A percentile compares a stretch with the other conserved stretches of the same genome.
Conservation (phyloP, 2,113 vertebrate species). For the Stictonetta naevosa region DNA sequence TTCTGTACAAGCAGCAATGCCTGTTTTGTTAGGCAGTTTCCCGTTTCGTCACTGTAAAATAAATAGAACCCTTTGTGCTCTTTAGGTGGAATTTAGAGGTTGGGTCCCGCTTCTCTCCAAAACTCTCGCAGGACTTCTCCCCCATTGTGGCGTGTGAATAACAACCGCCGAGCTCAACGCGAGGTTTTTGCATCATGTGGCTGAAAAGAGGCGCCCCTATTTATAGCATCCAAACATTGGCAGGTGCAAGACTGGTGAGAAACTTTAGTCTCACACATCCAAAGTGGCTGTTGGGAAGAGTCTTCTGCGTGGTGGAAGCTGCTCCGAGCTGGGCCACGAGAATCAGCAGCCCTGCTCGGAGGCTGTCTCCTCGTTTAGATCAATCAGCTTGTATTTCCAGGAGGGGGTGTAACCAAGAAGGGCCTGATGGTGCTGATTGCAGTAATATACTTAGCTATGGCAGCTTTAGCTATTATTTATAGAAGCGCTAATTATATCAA, state of each 20-base stretch:
- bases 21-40: conserved; percentile 11
- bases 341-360: conserved; percentile 39
- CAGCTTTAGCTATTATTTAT: conserved; percentile 78
- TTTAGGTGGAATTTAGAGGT: not conserved
- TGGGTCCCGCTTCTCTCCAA: not conserved
- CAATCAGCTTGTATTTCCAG: conserved; percentile 56
- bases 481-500: conserved; percentile 82
- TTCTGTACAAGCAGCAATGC: not conserved
- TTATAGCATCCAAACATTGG: conserved; percentile 65
- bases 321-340: conserved; percentile 60
- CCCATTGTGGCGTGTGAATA: conserved; percentile 2
- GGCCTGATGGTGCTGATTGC: conserved; percentile 65
- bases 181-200: conserved; percentile 3
- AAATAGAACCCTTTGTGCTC: not conserved
- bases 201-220: conserved; percentile 58
- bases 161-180: conserved; percentile 13
- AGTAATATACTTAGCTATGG: conserved; percentile 75
- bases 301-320: conserved; percentile 64
- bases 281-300: conserved; percentile 77
- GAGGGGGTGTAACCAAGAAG: conserved; percentile 50
- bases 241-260: conserved; percentile 78
- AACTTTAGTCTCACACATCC: conserved; percentile 81
- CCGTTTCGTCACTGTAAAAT: conserved; percentile 3
- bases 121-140: not conserved
- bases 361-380: conserved; percentile 48